These are phyloP conservation scores for Hydrolagus colliei DNA, from an alignment of 2,797 vertebrate genomes.

Conservation along the genomic window DNA sequence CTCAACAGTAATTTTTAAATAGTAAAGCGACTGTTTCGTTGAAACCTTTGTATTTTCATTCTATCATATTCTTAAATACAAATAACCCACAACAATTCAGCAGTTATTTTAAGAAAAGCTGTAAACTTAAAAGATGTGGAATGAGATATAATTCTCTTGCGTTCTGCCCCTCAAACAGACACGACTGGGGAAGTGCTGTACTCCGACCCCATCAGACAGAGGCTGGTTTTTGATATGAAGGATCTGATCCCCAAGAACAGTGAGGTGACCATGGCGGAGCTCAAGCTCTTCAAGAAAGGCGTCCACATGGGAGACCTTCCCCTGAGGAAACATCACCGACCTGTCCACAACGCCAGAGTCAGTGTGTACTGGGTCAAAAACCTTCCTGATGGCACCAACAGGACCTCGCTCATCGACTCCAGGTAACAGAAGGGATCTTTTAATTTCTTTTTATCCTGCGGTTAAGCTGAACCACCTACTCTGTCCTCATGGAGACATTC, in stretches of 20 bases:
- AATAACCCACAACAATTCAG: too few species aligned
- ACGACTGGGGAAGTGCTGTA: constrained; percentile 69
- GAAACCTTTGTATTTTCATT: too few species aligned
- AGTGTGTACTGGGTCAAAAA: constrained; percentile 81
- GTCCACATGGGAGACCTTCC: constrained; percentile 53
- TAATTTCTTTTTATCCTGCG: too few species aligned
- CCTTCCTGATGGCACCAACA: constrained; percentile 70
- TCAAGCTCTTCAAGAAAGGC: constrained; percentile 85
- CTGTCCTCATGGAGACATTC: too few species aligned
- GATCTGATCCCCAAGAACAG: constrained; percentile 77
- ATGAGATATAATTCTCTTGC: not conserved
- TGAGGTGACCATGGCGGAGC: constrained; percentile 87
- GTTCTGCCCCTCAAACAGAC: constrained; percentile 49
- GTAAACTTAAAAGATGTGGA: not conserved
- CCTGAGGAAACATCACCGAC: constrained; percentile 59
- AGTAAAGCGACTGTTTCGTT: too few species aligned
- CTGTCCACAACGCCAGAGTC: constrained; percentile 72
- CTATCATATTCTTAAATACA: too few species aligned
- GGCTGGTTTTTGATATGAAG: constrained; percentile 80
- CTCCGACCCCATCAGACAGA: constrained; percentile 66
- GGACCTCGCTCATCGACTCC: constrained; percentile 80
- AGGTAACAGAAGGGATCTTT: constrained; percentile 56
- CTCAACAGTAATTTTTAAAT: too few species aligned
- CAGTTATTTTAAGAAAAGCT: too few species aligned
- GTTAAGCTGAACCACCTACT: too few species aligned